Percentiles rank a stretch among this genome's conserved stretches.
These are phyloP conservation scores for Rhyzopertha dominica DNA, from an alignment of 1,140 invertebrate genomes.

Conservation along the genomic window DNA sequence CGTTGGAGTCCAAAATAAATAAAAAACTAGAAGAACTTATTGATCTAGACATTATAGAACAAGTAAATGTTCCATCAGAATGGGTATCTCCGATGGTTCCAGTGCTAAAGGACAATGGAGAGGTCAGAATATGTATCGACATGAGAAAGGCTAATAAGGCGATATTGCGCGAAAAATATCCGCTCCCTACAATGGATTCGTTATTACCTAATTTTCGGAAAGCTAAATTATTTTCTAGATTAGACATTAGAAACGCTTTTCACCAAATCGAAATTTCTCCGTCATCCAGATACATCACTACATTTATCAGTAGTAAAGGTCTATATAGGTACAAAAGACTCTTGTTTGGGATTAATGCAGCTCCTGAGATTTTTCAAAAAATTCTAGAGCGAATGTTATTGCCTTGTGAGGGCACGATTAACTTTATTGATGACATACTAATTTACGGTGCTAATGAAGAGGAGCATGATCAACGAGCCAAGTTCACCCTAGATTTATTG, in stretches of 20 bases:
- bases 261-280: slow-evolving; percentile 29
- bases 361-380: slow-evolving; percentile 44
- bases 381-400: slow-evolving; percentile 36
- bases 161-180: slow-evolving; percentile 32
- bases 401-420: slow-evolving; percentile 19
- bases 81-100: slow-evolving; percentile 44
- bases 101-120: slow-evolving; percentile 34
- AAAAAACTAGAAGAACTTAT: slow-evolving; percentile 16
- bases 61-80: slow-evolving; percentile 17
- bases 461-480: slow-evolving; percentile 11
- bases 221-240: slow-evolving; percentile 28
- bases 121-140: slow-evolving; percentile 42
- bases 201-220: slow-evolving; percentile 25
- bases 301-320: slow-evolving; percentile 39
- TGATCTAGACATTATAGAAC: slow-evolving; percentile 15
- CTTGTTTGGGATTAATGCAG: slow-evolving; percentile 35
- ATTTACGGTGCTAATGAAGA: slow-evolving; percentile 13
- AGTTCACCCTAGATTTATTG: slow-evolving; percentile 11
- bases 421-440: slow-evolving; percentile 20
- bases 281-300: slow-evolving; percentile 18
- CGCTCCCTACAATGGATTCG: slow-evolving; percentile 30
- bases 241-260: slow-evolving; percentile 33
- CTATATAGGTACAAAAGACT: slow-evolving; percentile 41
- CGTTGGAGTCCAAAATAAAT: slow-evolving; percentile 17
- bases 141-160: slow-evolving; percentile 41